Conservation (phyloP, 1,140 invertebrate species). For the Hypsibius dujardini region DNA sequence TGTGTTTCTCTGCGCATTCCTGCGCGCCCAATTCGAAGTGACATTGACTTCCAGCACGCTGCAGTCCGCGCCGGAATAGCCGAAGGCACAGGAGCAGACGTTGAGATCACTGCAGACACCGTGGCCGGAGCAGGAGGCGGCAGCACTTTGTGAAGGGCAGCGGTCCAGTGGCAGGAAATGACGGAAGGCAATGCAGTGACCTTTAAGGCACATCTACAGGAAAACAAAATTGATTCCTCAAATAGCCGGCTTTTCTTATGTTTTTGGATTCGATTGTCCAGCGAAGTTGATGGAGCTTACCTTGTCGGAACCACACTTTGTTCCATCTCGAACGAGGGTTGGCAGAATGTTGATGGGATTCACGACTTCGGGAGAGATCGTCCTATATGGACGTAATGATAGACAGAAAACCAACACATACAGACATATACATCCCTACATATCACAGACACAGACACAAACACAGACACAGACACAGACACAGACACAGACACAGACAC, state of each 20-base stretch:
- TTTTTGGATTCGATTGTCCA: too few species aligned
- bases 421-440: too few species aligned
- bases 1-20: too few species aligned
- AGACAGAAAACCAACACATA: too few species aligned
- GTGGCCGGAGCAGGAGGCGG: not conserved
- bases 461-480: too few species aligned
- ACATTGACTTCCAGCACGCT: not conserved
- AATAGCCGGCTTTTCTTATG: too few species aligned
- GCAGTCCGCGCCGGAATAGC: not conserved
- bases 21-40: too few species aligned
- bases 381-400: too few species aligned
- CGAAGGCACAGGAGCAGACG: not conserved
- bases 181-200: not conserved
- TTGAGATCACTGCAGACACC: not conserved
- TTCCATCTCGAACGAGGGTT: not conserved
- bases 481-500: too few species aligned
- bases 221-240: too few species aligned
- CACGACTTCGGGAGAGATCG: not conserved
- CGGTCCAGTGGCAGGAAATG: not conserved
- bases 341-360: not conserved
- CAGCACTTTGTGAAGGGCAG: not conserved
- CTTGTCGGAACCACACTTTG: not conserved
- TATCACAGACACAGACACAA: too few species aligned
- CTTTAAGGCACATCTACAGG: constrained; percentile 9
- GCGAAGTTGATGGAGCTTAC: too few species aligned